Evolutionary conservation across 2,888 invertebrate species (phyloP), one percentile per base, ranked within the genome.

Genomic region (Lycophotia porphyrea): DNA sequence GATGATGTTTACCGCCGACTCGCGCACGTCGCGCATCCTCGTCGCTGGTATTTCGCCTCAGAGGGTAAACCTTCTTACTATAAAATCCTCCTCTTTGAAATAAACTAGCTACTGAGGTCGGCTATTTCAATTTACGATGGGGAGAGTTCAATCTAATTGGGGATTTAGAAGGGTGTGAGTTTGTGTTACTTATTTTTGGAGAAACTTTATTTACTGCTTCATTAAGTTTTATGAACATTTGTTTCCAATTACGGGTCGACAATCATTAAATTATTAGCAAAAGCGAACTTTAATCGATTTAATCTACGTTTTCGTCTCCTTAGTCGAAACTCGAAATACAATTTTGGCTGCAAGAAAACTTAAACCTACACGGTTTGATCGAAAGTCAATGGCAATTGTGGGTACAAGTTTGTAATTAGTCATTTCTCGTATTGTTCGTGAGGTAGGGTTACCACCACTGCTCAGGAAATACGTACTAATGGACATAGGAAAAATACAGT

Each of bases 1-100:
- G 93, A 90, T 90, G 91, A 93, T 96, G 95, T 96, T 95, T 96
- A 94, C 95, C 93, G 90, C 90, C 90, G 88, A 88, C 88, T 82
- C 82, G 84, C 89, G 89, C 85, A 88, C 84, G 89, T 88, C 88
- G 89, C 85, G 86, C 88, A 89, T 89, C 89, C 88, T 90, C 85
- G 76, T 84, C 78, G 78, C 76, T 76, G 49, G 71, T 84, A n/a
- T 81, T 88, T 89, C 87, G 84, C 89, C 88, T 91, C 88, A 89
- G 88, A 92, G 89, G 89, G 90, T 86, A 91, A 91, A 93, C 90
- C 91, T 91, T 91, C 88, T 88, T 86, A 85, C 85, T 82, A 80
- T 60, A 80, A 85, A 82, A 76, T 65, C 74, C 60, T 80, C 70
- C 74, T 82, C 76, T 84, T 87, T 80, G 82, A 75, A 78, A 80